Conservation (phyloP, 2,888 invertebrate species). For the Cataglyphis cursor region DNA sequence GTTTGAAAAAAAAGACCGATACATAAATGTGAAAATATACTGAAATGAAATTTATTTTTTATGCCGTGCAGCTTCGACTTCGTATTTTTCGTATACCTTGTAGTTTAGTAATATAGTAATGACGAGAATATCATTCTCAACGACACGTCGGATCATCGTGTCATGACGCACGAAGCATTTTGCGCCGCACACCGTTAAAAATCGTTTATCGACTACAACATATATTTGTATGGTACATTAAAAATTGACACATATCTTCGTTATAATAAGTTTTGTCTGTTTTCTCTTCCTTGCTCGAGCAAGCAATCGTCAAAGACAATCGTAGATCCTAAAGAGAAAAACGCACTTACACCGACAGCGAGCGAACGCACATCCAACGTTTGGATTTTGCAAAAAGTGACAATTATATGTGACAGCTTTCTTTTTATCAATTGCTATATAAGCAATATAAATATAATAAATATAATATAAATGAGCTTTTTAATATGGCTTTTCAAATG, state of each 20-base stretch:
- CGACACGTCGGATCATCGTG: slow-evolving; percentile 26
- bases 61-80: slow-evolving; percentile 31
- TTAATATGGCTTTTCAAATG: not conserved
- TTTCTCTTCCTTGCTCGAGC: slow-evolving; percentile 28
- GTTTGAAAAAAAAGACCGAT: not conserved
- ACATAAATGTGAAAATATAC: slow-evolving; percentile 22
- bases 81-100: slow-evolving; percentile 45
- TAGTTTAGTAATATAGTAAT: slow-evolving; percentile 31
- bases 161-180: slow-evolving; percentile 5
- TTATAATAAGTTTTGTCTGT: slow-evolving; percentile 68
- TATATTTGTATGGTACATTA: slow-evolving; percentile 81
- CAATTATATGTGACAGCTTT: not conserved
- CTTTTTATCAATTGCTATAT: not conserved
- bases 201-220: slow-evolving; percentile 78
- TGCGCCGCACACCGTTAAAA: slow-evolving; percentile 58
- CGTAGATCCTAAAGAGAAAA: slow-evolving; percentile 65
- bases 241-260: slow-evolving; percentile 85
- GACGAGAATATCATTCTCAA: slow-evolving; percentile 29
- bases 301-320: slow-evolving; percentile 67
- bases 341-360: slow-evolving; percentile 24
- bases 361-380: slow-evolving; percentile 5
- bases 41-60: slow-evolving; percentile 4
- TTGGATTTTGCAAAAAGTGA: slow-evolving; percentile 39
- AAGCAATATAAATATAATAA: not conserved
- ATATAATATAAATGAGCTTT: not conserved